Conservation (phyloP, 53 echinoderm and acorn worm genomes). For the Holothuria leucospilota region DNA sequence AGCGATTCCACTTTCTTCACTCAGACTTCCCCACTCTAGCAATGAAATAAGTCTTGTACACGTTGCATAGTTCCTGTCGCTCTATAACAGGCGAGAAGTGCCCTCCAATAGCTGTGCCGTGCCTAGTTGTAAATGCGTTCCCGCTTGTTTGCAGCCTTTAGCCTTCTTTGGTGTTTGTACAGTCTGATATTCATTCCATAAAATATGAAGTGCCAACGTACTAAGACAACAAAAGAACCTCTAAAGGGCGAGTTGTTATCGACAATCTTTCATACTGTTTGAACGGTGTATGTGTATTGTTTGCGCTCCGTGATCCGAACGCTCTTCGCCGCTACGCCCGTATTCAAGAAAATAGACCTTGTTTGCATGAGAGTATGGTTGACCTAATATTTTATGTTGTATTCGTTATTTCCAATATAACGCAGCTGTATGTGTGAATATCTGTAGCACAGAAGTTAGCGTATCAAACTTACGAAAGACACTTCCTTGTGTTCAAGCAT, state of each 20-base stretch:
- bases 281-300: conserved; percentile 48
- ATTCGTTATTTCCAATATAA: neutral
- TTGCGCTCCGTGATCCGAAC: conserved; percentile 55
- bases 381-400: conserved; percentile 30
- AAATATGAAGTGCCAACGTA: conserved; percentile 36
- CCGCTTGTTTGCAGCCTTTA: conserved; percentile 12
- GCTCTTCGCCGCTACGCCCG: neutral
- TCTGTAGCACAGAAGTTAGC: too few species aligned
- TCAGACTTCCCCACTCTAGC: neutral
- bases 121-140: neutral
- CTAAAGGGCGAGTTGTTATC: conserved; percentile 37
- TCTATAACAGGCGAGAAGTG: neutral
- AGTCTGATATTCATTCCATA: conserved; percentile 40
- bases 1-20: too few species aligned
- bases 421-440: too few species aligned
- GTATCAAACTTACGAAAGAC: too few species aligned
- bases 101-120: conserved; percentile 22
- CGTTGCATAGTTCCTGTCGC: neutral
- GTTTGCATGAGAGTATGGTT: conserved; percentile 40
- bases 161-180: conserved; percentile 33
- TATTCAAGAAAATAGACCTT: conserved; percentile 23
- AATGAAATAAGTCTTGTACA: neutral
- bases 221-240: conserved; percentile 19
- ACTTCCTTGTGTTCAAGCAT: too few species aligned
- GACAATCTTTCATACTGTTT: conserved; percentile 26